These are phyloP conservation scores for Platynereis dumerilii DNA, from an alignment of 2,888 invertebrate species.

Conservation along the genomic window DNA sequence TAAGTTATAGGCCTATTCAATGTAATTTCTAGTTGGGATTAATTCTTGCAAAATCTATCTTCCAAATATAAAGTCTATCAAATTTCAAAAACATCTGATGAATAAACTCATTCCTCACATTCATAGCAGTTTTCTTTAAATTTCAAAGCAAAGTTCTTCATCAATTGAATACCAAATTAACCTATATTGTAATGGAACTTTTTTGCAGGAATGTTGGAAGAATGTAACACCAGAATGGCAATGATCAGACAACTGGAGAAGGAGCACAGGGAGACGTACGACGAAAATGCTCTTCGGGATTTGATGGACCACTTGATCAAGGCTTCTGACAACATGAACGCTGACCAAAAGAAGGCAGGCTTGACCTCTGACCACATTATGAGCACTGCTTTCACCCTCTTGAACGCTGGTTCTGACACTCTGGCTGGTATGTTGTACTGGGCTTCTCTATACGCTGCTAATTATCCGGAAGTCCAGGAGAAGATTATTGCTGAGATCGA, in stretches of 20 bases:
- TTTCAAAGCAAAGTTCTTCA: no score
- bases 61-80: no score
- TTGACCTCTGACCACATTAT: constrained; percentile 48
- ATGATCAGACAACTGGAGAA: no score
- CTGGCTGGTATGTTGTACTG: constrained; percentile 51
- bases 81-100: no score
- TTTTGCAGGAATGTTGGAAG: constrained; percentile 1
- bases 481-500: constrained; percentile 49
- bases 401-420: constrained; percentile 57
- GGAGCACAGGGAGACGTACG: constrained; percentile 48
- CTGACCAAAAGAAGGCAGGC: constrained; percentile 45
- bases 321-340: constrained; percentile 39
- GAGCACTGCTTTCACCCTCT: constrained; percentile 50
- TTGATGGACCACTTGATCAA: constrained; percentile 52
- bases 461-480: constrained; percentile 46
- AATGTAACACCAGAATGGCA: not conserved
- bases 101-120: no score
- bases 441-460: constrained; percentile 49
- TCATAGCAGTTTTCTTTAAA: no score
- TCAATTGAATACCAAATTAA: no score
- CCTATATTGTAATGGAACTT: no score
- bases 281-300: constrained; percentile 44
- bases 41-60: no score
- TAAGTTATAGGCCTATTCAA: no score
- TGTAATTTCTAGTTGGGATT: no score